Base-by-base conservation (phyloP, 2,113 vertebrate genomes). In the Toxotes jaculatrix region DNA sequence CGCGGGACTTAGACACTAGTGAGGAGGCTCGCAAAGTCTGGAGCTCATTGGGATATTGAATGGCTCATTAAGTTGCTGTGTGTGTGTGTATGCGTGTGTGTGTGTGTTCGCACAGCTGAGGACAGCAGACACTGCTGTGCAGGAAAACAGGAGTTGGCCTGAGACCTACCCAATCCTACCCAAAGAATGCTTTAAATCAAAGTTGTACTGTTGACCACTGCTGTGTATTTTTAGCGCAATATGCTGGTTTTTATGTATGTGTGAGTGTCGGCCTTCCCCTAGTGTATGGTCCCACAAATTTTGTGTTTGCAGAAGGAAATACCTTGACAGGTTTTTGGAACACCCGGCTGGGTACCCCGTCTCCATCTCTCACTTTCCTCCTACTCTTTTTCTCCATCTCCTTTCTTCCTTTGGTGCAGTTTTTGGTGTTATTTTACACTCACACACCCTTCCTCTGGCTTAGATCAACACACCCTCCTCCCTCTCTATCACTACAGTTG, bases 231-330 rank as follows among this genome's bases (percentile, higher is more conserved):
- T 89, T 79, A 84, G 83, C 57, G 4, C 55, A 65, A 65, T 67
- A 47, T 5, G 40, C 68, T 68, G 51, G 47, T 71, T 87, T 74
- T 55, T 68, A 55, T 75, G 32, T 53, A 23, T 67, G 59, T 72
- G 74, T 78, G 59, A 63, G 69, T 60, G 61, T 73, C 31, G 60
- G 51, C 73, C 55, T 38, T 47, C 70, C 83, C 74, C 74, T 45
- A 56, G 59, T 59, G 61, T 70, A 62, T 55, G 79, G 83, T 76
- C 79, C 78, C 90, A 79, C 85, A 89, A 67, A 80, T 78, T 66
- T 72, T 57, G 70, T 94, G 89, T 94, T 94, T 93, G 70, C 82
- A 91, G 67, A 94, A 93, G 93, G 93, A 94, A 93, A 91, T 93
- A 91, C 90, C 88, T 93, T 91, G 91, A 93, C 92, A 93, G 90